These are phyloP conservation scores for Pedionomus torquatus DNA, from an alignment of 2,113 vertebrate genomes.

Conservation along the genomic window DNA sequence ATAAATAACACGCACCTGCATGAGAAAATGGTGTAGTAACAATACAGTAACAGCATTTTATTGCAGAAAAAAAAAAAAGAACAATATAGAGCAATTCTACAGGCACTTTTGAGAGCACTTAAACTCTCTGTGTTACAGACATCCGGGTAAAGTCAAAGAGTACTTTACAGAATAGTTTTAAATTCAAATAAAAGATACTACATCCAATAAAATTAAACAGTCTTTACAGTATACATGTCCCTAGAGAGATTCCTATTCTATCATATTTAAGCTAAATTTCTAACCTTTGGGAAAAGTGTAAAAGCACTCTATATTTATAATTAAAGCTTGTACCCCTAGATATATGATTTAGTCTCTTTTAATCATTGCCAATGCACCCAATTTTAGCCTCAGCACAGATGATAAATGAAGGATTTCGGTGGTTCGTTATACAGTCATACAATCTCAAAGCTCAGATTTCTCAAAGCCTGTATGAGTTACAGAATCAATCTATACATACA, in stretches of 20 bases:
- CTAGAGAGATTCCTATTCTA: neutral
- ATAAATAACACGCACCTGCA: neutral
- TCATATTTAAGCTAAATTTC: neutral
- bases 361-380: neutral
- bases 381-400: neutral
- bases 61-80: neutral
- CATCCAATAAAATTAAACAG: neutral
- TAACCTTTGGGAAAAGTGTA: neutral
- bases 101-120: neutral
- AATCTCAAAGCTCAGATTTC: neutral
- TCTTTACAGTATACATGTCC: neutral
- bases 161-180: neutral
- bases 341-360: neutral
- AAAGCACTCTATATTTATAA: neutral
- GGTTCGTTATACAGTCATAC: neutral
- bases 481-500: neutral
- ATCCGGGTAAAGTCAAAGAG: neutral
- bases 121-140: neutral
- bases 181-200: neutral
- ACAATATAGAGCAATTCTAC: neutral
- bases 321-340: neutral
- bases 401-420: neutral
- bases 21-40: neutral
- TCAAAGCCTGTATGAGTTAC: neutral
- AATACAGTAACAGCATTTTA: neutral